A percentile compares a stretch with the other conserved stretches of the same genome.
These are phyloP conservation scores for Eulemur coronatus DNA, from an alignment of 2,797 vertebrate species.

Conservation along the genomic window DNA sequence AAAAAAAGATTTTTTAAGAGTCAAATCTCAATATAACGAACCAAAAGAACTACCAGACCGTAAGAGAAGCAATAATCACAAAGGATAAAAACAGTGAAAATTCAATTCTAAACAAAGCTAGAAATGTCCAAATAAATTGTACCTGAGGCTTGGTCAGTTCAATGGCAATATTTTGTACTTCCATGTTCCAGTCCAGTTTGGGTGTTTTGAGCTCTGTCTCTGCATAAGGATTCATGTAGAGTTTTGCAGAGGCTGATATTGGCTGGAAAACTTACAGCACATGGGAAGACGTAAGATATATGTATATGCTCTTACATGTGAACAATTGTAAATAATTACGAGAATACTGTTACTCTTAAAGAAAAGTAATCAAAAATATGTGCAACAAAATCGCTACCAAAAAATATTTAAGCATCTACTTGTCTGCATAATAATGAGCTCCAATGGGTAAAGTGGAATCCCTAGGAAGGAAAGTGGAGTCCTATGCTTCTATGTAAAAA, in stretches of 20 bases:
- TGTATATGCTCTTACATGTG: background rate
- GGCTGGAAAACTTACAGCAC: conserved; percentile 92
- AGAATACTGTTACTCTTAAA: conserved; percentile 4
- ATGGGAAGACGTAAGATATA: conserved; percentile 11
- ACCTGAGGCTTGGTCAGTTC: conserved; percentile 96
- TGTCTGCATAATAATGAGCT: background rate
- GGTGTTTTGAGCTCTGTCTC: conserved; percentile 92
- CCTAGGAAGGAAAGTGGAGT: background rate
- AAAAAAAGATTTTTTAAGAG: background rate
- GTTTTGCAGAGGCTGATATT: conserved; percentile 94
- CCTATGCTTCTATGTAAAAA: background rate
- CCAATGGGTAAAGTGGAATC: background rate
- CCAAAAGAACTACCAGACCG: background rate
- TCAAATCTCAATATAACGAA: background rate
- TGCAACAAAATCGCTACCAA: background rate
- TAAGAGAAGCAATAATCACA: background rate
- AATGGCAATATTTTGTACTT: conserved; percentile 95
- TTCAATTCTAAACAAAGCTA: background rate
- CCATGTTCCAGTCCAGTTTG: conserved; percentile 91
- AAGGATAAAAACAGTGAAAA: background rate
- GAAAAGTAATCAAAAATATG: background rate
- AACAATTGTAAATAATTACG: conserved; percentile 39
- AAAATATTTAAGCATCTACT: background rate
- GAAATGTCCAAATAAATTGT: background rate
- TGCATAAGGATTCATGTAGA: conserved; percentile 93